Conservation (phyloP, 2,888 invertebrate genomes). For the Yponomeuta cagnagella region DNA sequence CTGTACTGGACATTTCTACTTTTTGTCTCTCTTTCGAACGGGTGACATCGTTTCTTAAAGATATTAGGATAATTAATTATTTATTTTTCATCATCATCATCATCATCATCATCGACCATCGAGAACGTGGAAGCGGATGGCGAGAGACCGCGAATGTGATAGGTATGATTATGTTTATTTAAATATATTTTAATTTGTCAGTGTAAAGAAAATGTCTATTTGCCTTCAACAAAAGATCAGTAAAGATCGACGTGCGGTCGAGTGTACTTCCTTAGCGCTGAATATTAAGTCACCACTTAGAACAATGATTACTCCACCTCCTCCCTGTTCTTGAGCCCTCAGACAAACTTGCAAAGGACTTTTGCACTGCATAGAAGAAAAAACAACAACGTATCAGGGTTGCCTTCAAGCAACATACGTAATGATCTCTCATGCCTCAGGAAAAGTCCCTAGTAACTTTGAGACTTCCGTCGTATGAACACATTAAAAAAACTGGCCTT, state of each 20-base stretch:
- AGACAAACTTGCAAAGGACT: neutral
- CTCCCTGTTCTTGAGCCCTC: neutral
- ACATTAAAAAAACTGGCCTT: no score
- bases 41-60: no score
- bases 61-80: no score
- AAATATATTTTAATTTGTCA: no score
- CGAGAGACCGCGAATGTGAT: no score
- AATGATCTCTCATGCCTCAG: neutral
- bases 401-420: neutral
- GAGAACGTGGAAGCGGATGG: no score
- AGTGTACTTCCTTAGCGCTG: neutral
- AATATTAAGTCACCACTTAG: neutral
- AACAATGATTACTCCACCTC: neutral
- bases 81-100: no score
- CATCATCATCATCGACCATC: no score
- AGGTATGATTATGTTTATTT: no score
- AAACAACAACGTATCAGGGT: neutral
- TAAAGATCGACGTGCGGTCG: neutral
- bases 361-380: neutral
- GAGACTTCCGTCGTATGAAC: neutral
- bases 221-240: no score
- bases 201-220: no score
- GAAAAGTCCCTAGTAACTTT: neutral
- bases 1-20: neutral
- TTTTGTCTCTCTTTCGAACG: neutral